Base-by-base conservation (phyloP, 2,113 vertebrate species). In the Hyperopisus bebe region DNA sequence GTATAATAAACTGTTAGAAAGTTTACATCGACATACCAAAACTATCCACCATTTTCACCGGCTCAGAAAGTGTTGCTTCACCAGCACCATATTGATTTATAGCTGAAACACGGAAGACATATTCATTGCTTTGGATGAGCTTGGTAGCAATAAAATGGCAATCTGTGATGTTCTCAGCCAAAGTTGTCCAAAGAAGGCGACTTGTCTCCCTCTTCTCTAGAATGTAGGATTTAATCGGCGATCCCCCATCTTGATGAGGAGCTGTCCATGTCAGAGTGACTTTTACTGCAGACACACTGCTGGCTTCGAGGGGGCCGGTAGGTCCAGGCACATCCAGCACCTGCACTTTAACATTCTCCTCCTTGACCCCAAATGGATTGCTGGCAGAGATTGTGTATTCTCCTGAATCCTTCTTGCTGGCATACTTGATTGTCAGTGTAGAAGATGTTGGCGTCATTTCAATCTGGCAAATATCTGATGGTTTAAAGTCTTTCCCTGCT, bases 141-240 rank as follows among this genome's bases (percentile, higher is more conserved):
- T 99, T 99, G 93, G 93, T 96, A 89, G 97, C 97, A 90, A 99
- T 96, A 91, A 97, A 98, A 93, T 98, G 98, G 92, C 98, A 99
- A 92, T 97, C 94, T 74, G 97, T 94, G 90, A 99, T 97, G 88
- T 98, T 97, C 94, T 99, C 97, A 89, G 97, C 96, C 91, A 99
- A 96, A 87, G 97, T 92, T 21, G 98, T 99, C 98, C 98, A 99
- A 88, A 99, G 97, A 87, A 99, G 96, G 87, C 98, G 97, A 90
- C 97, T 99, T 70, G 98, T 99, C 95, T 99, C 98, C 94, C 98
- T 97, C 94, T 99, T 99, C 94, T 99, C 98, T 90, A 99, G 94
- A 62, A 96, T 94, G 85, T 99, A 99, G 58, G 97, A 97, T 92
- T 97, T 98, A 89, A 99, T 95, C 62, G 98, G 96, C 91, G 97